Evolutionary conservation across 2,113 vertebrate genomes (phyloP), one percentile per base, ranked within the genome.

Genomic region (Gavia stellata): DNA sequence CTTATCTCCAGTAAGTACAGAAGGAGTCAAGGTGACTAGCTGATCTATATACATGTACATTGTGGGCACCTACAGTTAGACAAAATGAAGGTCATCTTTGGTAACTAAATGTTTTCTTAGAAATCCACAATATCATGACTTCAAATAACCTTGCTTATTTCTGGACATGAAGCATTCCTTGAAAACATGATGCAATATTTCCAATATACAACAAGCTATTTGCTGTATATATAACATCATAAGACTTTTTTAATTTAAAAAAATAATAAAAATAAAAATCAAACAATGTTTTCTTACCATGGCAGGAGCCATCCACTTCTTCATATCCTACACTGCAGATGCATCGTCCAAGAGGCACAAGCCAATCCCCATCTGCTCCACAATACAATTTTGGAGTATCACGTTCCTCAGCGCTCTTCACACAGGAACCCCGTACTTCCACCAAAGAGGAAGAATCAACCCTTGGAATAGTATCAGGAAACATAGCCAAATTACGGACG

Each of bases 341-440:
- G 42, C 99, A 99, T 31, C 98, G 98, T 94, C 99, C 99, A 53
- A 99, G 97, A 56, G 99, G 99, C 68, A 99, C 99, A 82, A 99
- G 97, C 99, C 99, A 99, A 83, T 99, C 99, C 34, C 99, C 99
- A 56, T 99, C 99, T 29, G 99, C 99, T 90, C 99, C 99, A 89
- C 99, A 99, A 56, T 99, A 99, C 36, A 99, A 95, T 65, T 99
- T 99, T 38, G 99, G 99, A n/a, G 99, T 99, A 96, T 99, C 99
- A 7, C 98, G 98, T 78, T 99, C 99, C 95, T 99, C 99, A 2
- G 99, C 99, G 1, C 99, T 99, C 94, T 99, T 99, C 50, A 99
- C 98, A 40, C 99, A 99, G 40, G 99, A 99, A 44, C 99, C 99
- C 65, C 99, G 98, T 65, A 99, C 99, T 97, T 99, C 99, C 95